These are phyloP conservation scores for Takifugu rubripes DNA, from an alignment of 2,797 vertebrate genomes.

Conservation along the genomic window DNA sequence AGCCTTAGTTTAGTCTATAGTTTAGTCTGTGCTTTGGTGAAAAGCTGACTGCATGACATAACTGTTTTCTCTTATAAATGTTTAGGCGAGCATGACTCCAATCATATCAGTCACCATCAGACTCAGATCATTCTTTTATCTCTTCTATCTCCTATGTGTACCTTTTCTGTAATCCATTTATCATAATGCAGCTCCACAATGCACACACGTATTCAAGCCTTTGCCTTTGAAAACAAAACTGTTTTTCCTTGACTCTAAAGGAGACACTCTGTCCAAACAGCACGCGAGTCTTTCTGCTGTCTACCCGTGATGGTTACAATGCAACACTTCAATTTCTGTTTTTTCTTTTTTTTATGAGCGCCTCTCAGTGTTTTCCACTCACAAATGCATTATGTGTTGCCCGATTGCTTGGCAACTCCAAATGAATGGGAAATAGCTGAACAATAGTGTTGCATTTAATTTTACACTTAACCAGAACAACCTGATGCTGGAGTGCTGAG, in stretches of 20 bases:
- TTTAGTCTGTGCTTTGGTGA: no score
- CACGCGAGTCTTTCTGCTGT: constrained; percentile 23
- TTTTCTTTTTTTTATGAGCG: constrained; percentile 53
- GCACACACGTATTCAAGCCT: no score
- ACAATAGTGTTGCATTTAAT: constrained; percentile 58
- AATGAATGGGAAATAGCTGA: constrained; percentile 50
- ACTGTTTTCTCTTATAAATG: no score
- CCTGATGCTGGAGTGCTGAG: constrained; percentile 51
- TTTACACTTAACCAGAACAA: constrained; percentile 45
- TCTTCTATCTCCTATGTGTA: no score
- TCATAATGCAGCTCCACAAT: no score
- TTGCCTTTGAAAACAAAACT: no score
- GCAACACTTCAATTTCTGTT: constrained; percentile 50
- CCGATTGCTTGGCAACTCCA: constrained; percentile 58
- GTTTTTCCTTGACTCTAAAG: constrained; percentile 29
- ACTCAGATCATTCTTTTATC: no score
- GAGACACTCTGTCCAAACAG: constrained; percentile 31
- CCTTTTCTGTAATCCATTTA: no score
- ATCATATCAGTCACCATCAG: no score
- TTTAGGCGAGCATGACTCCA: no score
- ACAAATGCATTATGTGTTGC: constrained; percentile 52
- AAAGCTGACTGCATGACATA: no score
- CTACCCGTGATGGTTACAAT: constrained; percentile 22
- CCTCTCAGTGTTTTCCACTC: constrained; percentile 46
- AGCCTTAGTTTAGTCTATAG: no score